Conservation (phyloP, 2,888 invertebrate genomes). For the Lycia hirtaria region DNA sequence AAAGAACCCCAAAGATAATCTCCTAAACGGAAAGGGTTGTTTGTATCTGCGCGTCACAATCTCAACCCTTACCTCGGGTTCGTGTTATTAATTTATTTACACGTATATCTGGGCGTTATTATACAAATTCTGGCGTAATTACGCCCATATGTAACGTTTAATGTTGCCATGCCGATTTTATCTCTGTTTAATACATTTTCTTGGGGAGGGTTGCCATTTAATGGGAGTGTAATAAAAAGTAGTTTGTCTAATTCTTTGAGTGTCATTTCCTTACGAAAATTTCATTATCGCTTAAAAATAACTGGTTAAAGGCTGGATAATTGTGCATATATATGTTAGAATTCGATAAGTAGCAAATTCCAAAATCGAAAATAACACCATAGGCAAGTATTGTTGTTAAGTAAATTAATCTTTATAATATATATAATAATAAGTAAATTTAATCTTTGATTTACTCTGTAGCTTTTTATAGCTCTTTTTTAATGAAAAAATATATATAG, state of each 20-base stretch:
- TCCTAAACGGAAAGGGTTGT: conserved; percentile 44
- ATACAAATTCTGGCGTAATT: conserved; percentile 74
- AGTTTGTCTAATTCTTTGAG: background rate
- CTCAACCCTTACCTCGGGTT: conserved; percentile 75
- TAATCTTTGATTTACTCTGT: no score
- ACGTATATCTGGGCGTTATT: conserved; percentile 70
- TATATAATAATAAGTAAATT: no score
- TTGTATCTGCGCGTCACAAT: conserved; percentile 68
- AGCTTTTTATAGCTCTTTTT: no score
- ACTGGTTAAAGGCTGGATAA: no score
- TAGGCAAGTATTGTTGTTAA: no score
- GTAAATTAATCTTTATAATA: no score
- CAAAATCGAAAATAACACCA: no score
- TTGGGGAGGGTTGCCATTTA: conserved; percentile 39
- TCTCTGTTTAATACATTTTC: conserved; percentile 73
- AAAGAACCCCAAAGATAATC: conserved; percentile 37
- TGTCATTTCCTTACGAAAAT: background rate
- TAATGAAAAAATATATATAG: no score
- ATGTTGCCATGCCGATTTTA: conserved; percentile 71
- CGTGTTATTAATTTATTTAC: conserved; percentile 83
- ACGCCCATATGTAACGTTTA: conserved; percentile 81
- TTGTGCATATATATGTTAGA: no score
- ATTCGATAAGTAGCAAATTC: no score
- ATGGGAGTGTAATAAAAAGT: background rate
- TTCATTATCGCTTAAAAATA: no score